These are phyloP conservation scores for Caradrina kadenii DNA, from an alignment of 2,888 invertebrate genomes.

Conservation along the genomic window DNA sequence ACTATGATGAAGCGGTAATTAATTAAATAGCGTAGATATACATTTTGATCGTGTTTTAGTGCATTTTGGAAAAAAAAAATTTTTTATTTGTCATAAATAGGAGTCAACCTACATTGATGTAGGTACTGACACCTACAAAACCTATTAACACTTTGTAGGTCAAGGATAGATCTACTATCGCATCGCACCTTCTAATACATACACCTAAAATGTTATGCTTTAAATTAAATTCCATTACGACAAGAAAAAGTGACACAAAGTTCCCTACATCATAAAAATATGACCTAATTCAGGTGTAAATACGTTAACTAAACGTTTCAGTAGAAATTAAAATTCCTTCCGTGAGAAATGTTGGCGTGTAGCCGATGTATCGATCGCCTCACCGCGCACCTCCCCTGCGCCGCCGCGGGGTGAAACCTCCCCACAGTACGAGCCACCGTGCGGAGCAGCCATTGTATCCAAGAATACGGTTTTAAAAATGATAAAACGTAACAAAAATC, in stretches of 20 bases:
- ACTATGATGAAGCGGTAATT: too few species aligned
- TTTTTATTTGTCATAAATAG: too few species aligned
- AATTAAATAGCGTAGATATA: too few species aligned
- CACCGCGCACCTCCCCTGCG: conserved; percentile 81
- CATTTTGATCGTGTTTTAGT: too few species aligned
- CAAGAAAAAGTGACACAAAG: neutral
- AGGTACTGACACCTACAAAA: too few species aligned
- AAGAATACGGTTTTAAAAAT: conserved; percentile 77
- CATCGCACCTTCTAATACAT: neutral
- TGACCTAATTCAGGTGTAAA: conserved; percentile 34
- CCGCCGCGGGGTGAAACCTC: conserved; percentile 66
- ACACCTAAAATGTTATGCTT: neutral
- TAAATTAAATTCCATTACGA: neutral
- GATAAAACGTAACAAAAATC: conserved; percentile 72
- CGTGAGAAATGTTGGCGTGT: conserved; percentile 59
- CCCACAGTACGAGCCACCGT: conserved; percentile 66
- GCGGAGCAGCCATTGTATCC: conserved; percentile 79
- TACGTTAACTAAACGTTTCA: conserved; percentile 32
- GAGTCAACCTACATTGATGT: too few species aligned
- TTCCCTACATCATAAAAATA: conserved; percentile 15
- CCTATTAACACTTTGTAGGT: neutral
- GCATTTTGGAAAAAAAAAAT: too few species aligned
- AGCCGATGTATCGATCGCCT: conserved; percentile 80
- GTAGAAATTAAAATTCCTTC: conserved; percentile 54
- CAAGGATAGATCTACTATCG: neutral